Evolutionary conservation across 2,797 vertebrate genomes (phyloP), one percentile per base, ranked within the genome.

Genomic region (Danio choprae): DNA sequence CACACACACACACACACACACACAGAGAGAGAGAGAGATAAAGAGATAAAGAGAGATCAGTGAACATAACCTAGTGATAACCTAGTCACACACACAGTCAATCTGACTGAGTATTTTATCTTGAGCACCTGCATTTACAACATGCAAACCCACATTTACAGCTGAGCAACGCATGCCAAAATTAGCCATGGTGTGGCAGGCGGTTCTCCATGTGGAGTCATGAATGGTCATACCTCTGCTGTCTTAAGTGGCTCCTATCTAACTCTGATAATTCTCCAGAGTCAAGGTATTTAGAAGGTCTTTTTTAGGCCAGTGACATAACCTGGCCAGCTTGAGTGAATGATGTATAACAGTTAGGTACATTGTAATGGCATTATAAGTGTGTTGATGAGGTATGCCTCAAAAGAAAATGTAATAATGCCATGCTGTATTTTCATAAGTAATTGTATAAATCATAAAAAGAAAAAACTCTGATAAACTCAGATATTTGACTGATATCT

Each of bases 111-210:
- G 70, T 53, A 81, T 59, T 68, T 85, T 91, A 92, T 94, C 93
- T 93, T 88, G 91, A 93, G 90, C 88, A 88, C 78, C 65, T 88
- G 86, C 84, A 90, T 90, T 91, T 90, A 87, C 91, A 89, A 89
- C 76, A 84, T 84, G 68, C 86, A 83, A 84, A 79, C 60, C 36
- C 29, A 59, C 86, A 80, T 79, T 63, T 84, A 87, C 72, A 53
- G 83, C 86, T 56, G 63, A 87, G 87, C 79, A 87, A 91, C 87
- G 87, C 77, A 76, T 89, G 87, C 92, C 91, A 91, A 91, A 94
- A 92, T 94, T 94, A 94, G 92, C 89, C 87, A 79, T 43, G 81
- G 71, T 29, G 87, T 86, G 85, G 86, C 71, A 41, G 84, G 75
- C 76, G 78, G 77, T 22, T 71, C 75, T 90, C 91, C 90, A 90